Evolutionary conservation across 2,113 vertebrate genomes (phyloP).

Genomic region (Stictonetta naevosa): DNA sequence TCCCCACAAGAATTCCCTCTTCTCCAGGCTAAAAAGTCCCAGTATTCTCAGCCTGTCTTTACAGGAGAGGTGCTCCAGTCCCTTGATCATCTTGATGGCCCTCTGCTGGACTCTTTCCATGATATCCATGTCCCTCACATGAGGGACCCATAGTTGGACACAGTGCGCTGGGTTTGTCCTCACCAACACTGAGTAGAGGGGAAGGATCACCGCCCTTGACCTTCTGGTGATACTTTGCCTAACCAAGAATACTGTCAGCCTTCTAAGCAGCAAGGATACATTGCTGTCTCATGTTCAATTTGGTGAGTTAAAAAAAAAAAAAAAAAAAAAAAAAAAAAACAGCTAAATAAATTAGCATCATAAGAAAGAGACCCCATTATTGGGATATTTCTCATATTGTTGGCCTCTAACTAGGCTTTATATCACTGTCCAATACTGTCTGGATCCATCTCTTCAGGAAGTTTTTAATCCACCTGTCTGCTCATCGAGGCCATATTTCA

Average conservation of each 20-base stretch:
- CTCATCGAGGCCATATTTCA: neutral
- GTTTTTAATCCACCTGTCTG: neutral
- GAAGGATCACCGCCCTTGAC: neutral
- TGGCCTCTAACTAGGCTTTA: neutral
- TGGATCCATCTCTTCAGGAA: neutral
- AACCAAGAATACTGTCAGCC: neutral
- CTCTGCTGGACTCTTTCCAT: neutral
- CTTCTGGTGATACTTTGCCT: neutral
- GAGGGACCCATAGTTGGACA: neutral
- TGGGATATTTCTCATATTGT: neutral
- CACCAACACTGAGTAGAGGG: neutral
- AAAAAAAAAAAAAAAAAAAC: too few species aligned
- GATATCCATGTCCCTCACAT: neutral
- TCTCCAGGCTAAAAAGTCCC: neutral
- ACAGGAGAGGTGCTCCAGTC: neutral
- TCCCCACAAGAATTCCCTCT: neutral
- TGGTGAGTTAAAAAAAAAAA: neutral
- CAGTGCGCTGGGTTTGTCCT: neutral
- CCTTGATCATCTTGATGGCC: neutral
- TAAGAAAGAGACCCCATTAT: too few species aligned
- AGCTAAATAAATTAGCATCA: too few species aligned
- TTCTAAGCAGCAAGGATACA: neutral
- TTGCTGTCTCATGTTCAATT: neutral
- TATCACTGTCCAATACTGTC: neutral
- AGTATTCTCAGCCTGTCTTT: neutral